Evolutionary conservation across 1,140 invertebrate species (phyloP), one percentile per base, ranked within the genome.

Genomic region (Cyrtorhinus lividipennis): DNA sequence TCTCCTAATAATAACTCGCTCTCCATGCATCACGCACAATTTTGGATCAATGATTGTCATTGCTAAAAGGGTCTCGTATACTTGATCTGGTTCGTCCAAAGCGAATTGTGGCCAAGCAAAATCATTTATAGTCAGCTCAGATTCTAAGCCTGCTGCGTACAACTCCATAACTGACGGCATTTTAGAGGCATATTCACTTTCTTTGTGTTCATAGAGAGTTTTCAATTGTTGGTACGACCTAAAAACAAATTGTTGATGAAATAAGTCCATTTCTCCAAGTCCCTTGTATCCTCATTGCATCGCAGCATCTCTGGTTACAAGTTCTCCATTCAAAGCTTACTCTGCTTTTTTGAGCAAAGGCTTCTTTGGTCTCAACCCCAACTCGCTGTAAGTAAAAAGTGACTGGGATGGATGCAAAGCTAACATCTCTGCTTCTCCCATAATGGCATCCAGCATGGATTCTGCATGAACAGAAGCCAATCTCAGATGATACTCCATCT

Each of bases 161-260:
- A 53, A 22, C 20, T 53, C 48, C 48, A 53, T 53, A 20, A 53
- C 20, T 22, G 48, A 53, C 8, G 48, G 48, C 20, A 53, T 53
- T 53, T 53, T 53, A 5, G 48, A 53, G 20, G 48, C 48, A 53
- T 53, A 53, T 53, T 53, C 48, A 22, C 48, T 53, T 53, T 53
- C 48, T 22, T 12, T 5, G 5, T 8, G 48, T 20, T 53, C 48
- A 22, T 53, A 53, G 5, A 53, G 5, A 20, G 20, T 22, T 12
- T 53, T 53, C 12, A 53, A 20, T 20, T 53, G 10, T 20, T 53
- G 12, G 18, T 53, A 53, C 5, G 12, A 12, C 18, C 48, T 53
- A 20, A 53, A 53, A 53, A 10, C 10, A 13, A 20, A 38, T 8
- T 8, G 30, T 8, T 38, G 5, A 8, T 38, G 5, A 8, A 38